These are phyloP conservation scores for Apis laboriosa DNA, from an alignment of 1,140 invertebrate species.

Conservation along the genomic window DNA sequence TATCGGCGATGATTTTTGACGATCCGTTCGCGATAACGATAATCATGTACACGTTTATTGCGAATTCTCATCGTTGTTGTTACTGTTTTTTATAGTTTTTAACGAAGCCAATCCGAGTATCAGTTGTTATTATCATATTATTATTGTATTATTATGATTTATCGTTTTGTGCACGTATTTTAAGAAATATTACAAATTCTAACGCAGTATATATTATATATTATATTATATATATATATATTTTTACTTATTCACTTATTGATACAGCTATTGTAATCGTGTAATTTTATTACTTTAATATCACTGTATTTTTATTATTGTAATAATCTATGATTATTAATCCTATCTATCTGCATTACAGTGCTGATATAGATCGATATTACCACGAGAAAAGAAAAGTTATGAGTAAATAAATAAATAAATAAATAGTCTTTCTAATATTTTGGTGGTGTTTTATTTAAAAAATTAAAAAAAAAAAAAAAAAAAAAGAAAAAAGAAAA, in stretches of 20 bases:
- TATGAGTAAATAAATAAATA: not conserved
- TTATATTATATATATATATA: not conserved
- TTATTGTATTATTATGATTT: not conserved
- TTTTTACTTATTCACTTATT: constrained; percentile 23
- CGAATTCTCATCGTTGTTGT: constrained; percentile 24
- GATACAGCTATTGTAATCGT: not conserved
- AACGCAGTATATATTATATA: not conserved
- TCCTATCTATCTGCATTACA: constrained; percentile 4
- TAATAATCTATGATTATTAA: constrained; percentile 1
- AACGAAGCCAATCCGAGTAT: constrained; percentile 36
- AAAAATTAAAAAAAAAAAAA: no score
- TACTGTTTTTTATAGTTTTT: constrained; percentile 52
- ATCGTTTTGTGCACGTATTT: not conserved
- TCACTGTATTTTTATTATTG: constrained; percentile 27
- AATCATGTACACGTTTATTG: not conserved
- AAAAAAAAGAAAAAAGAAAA: no score
- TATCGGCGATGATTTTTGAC: not conserved
- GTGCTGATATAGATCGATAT: not conserved
- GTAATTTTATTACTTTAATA: constrained; percentile 33
- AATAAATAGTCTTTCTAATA: constrained; percentile 47
- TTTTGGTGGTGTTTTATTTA: not conserved
- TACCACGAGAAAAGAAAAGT: not conserved
- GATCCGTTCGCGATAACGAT: not conserved
- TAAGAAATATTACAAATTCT: not conserved
- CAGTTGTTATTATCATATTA: constrained; percentile 29